phyloP scores from a whole-genome alignment of 2,888 invertebrate genomes.

The Ernsta delagoae region DNA sequence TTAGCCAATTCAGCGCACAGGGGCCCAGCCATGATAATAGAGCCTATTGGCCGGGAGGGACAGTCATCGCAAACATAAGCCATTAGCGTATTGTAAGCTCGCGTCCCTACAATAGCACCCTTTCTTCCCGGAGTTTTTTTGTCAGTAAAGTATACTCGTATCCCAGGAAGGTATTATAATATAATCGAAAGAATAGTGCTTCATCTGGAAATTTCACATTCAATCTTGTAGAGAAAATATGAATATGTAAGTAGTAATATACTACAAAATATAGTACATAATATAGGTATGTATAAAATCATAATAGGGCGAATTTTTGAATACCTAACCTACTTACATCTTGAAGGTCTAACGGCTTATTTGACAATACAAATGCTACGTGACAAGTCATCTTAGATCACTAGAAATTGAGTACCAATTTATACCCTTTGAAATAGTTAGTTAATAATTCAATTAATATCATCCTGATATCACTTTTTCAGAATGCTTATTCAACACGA shows the following conservation, averaged over 20 bases:
- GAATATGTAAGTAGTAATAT: too few species aligned
- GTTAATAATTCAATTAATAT: too few species aligned
- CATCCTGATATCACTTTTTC: background rate
- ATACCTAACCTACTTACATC: too few species aligned
- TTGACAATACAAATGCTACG: too few species aligned
- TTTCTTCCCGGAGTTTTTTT: constrained; percentile 41
- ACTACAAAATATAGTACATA: too few species aligned
- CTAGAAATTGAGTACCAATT: too few species aligned
- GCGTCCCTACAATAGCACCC: constrained; percentile 66
- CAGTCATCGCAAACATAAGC: constrained; percentile 80
- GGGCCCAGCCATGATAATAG: constrained; percentile 74
- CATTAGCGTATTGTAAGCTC: constrained; percentile 78
- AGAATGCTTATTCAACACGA: background rate
- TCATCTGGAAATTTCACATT: constrained; percentile 1
- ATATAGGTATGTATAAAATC: too few species aligned
- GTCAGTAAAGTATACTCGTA: constrained; percentile 30
- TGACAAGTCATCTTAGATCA: too few species aligned
- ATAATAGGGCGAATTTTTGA: too few species aligned
- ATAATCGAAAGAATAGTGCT: constrained; percentile 12
- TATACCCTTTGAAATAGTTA: too few species aligned
- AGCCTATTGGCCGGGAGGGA: constrained; percentile 76
- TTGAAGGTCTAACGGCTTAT: too few species aligned
- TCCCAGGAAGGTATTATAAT: background rate
- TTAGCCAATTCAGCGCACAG: constrained; percentile 82
- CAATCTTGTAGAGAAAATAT: too few species aligned